Base-by-base conservation (phyloP, 2,888 invertebrate genomes). In the Cactoblastis cactorum region DNA sequence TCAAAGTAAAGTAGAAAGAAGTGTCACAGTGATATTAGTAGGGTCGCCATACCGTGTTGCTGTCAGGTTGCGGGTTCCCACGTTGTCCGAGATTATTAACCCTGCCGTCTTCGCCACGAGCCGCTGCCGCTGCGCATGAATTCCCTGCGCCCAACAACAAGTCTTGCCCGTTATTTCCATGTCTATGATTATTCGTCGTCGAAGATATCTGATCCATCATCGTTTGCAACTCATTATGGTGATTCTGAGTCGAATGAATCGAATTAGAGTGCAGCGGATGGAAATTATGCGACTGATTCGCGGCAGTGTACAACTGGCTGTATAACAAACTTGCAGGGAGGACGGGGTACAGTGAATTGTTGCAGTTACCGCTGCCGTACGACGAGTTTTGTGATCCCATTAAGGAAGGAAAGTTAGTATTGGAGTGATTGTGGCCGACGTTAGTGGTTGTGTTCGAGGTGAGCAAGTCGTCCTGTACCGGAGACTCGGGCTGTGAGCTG, bases 401-500 rank as follows among this genome's bases (percentile, higher is more conserved):
- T 58, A 92, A 81, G 17, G 94, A 90, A 4, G 92, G 92, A 69
- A 94, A 94, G 73, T 93, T 93, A 22, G 92, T 83, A 61, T 91
- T 92, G 71, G 88, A 65, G 58, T 91, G 92, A 60, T 91, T 92
- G 60, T 92, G 91, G 11, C 91, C 91, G 61, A 93, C 77, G 71
- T 92, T 91, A 3, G 92, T 91, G 3, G 83, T 70, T 1, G 92
- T 92, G 67, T 93, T 94, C 4, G 93, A 91, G 1, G 92, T 91
- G 33, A 94, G 86, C 2, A 94, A 80, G 64, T 95, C 95, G 69
- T 95, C 95, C 83, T 95, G 95, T 12, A 95, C 95, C 1, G 95
- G 95, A 33, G 95, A 95, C 71, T 95, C 95, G 2, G 95, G 95
- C 55, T 95, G 94, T 32, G 95, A 95, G 34, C 95, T 95, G 71